Conservation (phyloP, 30 jellyfish, hydroid and myxozoan genomes). For the Hydractinia symbiolongicarpus region DNA sequence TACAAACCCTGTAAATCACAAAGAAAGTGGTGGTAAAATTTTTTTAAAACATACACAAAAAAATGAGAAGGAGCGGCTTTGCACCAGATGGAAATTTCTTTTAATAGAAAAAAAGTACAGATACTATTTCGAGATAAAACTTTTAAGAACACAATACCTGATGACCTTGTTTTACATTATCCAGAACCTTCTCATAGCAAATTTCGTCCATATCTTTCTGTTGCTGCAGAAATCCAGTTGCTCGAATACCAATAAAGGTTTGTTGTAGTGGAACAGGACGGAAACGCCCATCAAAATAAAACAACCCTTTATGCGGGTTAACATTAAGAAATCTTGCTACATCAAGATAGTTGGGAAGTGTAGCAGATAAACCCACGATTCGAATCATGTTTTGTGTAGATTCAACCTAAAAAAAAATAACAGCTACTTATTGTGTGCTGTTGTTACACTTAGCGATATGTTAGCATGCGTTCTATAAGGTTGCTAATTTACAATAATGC, state of each 20-base stretch:
- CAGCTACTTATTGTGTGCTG: neutral
- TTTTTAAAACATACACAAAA: too few species aligned
- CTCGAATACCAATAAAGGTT: constrained; percentile 88
- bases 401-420: constrained; percentile 56
- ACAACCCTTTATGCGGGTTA: constrained; percentile 91
- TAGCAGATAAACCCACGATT: constrained; percentile 94
- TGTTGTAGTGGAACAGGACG: constrained; percentile 98
- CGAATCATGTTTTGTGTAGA: constrained; percentile 92
- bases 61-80: too few species aligned
- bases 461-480: neutral
- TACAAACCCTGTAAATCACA: too few species aligned
- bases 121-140: too few species aligned
- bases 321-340: constrained; percentile 96
- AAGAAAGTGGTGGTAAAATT: too few species aligned
- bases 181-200: constrained; percentile 91
- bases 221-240: constrained; percentile 69
- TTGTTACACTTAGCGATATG: neutral
- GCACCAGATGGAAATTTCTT: too few species aligned
- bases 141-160: constrained; percentile 43
- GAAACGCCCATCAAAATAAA: constrained; percentile 95
- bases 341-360: constrained; percentile 92
- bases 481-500: neutral
- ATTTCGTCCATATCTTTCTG: constrained; percentile 82
- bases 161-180: constrained; percentile 80
- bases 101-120: too few species aligned